Conservation (phyloP, 2,797 vertebrate genomes). For the Aselliscus stoliczkanus region DNA sequence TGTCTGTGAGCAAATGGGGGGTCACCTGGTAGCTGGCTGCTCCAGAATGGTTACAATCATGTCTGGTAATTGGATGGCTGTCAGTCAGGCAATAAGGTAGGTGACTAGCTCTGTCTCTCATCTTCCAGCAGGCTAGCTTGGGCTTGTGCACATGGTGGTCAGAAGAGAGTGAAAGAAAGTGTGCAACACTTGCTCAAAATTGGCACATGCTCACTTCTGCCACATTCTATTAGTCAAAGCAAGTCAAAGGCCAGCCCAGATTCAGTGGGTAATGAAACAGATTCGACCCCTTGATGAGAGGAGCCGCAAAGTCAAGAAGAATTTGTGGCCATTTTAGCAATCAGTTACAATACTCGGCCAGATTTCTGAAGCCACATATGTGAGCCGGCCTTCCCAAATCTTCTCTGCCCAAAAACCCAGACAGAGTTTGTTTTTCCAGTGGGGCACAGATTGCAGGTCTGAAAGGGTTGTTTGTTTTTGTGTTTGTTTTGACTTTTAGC, state of each 20-base stretch:
- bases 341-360: neutral
- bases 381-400: neutral
- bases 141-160: neutral
- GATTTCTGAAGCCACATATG: neutral
- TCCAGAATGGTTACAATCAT: neutral
- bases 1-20: neutral
- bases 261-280: neutral
- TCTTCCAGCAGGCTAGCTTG: neutral
- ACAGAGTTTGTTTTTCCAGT: constrained; percentile 49
- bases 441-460: constrained; percentile 22
- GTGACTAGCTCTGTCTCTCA: neutral
- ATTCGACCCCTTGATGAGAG: neutral
- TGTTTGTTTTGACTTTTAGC: constrained; percentile 55
- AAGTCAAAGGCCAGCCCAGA: neutral
- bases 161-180: neutral
- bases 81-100: neutral
- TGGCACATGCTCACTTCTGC: neutral
- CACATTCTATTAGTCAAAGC: neutral
- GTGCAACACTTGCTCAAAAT: neutral
- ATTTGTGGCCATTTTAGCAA: neutral
- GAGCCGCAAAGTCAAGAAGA: neutral
- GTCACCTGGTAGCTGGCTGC: too few species aligned
- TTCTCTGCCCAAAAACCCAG: neutral
- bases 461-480: constrained; percentile 28
- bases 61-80: neutral